Evolutionary conservation across 2,888 invertebrate genomes (phyloP).

Genomic region (Tenthredo amoena): DNA sequence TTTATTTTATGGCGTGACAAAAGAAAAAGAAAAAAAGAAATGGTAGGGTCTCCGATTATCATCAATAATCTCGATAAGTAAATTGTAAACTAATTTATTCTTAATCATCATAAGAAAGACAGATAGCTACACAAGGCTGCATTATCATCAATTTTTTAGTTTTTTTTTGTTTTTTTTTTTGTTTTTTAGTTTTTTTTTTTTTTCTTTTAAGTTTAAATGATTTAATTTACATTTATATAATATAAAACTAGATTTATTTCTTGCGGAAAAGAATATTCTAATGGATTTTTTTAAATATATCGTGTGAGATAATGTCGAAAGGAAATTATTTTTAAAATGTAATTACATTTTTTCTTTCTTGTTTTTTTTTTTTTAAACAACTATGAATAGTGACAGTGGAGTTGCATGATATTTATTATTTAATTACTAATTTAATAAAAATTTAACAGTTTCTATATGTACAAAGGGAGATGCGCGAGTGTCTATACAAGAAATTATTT

Average conservation of each 20-base stretch:
- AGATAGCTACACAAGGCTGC: conserved; percentile 64
- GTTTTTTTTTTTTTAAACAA: conserved; percentile 52
- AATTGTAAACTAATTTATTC: conserved; percentile 53
- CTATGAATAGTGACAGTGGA: conserved; percentile 61
- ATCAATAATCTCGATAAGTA: conserved; percentile 48
- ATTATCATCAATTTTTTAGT: conserved; percentile 43
- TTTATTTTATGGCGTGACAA: conserved; percentile 3
- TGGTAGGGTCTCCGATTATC: conserved; percentile 45
- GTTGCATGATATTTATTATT: conserved; percentile 68
- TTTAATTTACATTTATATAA: conserved; percentile 72
- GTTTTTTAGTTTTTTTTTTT: conserved; percentile 4
- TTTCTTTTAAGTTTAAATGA: conserved; percentile 56
- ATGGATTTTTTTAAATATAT: conserved; percentile 60
- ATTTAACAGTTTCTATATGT: conserved; percentile 74
- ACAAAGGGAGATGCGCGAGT: conserved; percentile 67
- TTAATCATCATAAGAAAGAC: conserved; percentile 56
- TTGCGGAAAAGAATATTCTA: conserved; percentile 68
- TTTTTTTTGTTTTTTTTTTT: conserved; percentile 12
- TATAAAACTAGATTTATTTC: conserved; percentile 74
- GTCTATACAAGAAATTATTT: conserved; percentile 77
- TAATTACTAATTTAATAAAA: conserved; percentile 72
- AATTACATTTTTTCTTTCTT: conserved; percentile 33
- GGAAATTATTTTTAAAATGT: conserved; percentile 55
- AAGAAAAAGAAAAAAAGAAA: conserved; percentile 55
- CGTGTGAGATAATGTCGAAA: conserved; percentile 58